Conservation (phyloP, 2,113 vertebrate genomes). For the Emydura subglobosa region DNA sequence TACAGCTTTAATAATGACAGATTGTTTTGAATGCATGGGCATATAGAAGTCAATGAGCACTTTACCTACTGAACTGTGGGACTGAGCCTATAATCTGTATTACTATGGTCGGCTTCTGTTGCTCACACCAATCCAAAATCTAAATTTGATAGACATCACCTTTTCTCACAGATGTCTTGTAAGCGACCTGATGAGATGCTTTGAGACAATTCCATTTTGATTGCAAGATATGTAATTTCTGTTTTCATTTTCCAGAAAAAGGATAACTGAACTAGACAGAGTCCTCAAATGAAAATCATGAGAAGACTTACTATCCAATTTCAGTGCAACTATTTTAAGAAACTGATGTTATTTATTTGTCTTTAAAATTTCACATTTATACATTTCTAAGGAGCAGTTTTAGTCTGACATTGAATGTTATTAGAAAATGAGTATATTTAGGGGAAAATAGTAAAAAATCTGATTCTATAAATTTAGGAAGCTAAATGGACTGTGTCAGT, state of each 20-base stretch:
- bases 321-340: background rate
- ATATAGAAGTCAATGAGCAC: background rate
- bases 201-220: constrained; percentile 14
- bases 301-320: background rate
- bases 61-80: background rate
- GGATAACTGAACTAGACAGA: background rate
- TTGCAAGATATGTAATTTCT: background rate
- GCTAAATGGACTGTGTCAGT: background rate
- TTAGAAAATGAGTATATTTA: background rate
- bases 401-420: background rate
- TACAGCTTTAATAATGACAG: constrained; percentile 12
- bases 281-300: background rate
- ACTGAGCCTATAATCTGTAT: background rate
- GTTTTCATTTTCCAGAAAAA: background rate
- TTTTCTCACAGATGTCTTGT: constrained; percentile 6
- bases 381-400: background rate
- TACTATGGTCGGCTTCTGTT: background rate
- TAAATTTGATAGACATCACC: background rate
- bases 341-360: background rate
- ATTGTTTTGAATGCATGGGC: constrained; percentile 21
- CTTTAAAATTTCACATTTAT: background rate
- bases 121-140: background rate
- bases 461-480: background rate
- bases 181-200: constrained; percentile 24
- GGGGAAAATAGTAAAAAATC: background rate